Evolutionary conservation across 2,797 vertebrate species (phyloP).

Genomic region (Gorsachius magnificus): DNA sequence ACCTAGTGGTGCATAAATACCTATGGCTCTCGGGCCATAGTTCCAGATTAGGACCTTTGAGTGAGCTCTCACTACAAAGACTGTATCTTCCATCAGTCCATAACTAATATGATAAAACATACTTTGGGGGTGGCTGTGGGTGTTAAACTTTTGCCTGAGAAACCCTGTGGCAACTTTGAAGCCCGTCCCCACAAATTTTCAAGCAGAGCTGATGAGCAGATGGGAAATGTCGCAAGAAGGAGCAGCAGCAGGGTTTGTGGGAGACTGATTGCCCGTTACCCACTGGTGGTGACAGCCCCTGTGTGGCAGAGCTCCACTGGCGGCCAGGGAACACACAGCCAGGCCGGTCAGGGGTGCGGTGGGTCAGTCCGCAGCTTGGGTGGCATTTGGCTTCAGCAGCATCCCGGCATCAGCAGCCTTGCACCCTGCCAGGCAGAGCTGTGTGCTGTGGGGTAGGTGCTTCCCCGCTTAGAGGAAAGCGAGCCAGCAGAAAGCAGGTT

Average conservation of each 20-base stretch:
- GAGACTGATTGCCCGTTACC: too few relatives aligned
- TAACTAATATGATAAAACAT: neutral
- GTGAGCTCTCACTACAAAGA: neutral
- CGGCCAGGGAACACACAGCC: rapidly evolving
- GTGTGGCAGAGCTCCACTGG: rapidly evolving
- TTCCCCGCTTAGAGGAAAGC: too few relatives aligned
- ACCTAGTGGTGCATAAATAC: neutral
- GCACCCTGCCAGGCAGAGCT: too few relatives aligned
- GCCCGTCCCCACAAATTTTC: neutral
- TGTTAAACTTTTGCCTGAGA: rapidly evolving
- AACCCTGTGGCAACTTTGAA: neutral
- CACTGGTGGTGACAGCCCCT: neutral
- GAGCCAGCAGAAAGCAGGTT: neutral
- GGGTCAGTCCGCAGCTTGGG: neutral
- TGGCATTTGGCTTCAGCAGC: neutral
- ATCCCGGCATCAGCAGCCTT: neutral
- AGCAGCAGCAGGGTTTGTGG: rapidly evolving
- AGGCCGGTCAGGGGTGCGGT: too few relatives aligned
- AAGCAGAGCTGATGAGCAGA: neutral
- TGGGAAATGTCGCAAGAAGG: neutral
- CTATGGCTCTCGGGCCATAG: neutral
- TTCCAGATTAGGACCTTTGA: neutral
- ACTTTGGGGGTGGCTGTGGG: neutral
- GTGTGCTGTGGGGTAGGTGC: rapidly evolving
- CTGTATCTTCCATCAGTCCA: neutral